Base-by-base conservation (phyloP, 2,113 vertebrate genomes). In the Dicerorhinus sumatrensis region DNA sequence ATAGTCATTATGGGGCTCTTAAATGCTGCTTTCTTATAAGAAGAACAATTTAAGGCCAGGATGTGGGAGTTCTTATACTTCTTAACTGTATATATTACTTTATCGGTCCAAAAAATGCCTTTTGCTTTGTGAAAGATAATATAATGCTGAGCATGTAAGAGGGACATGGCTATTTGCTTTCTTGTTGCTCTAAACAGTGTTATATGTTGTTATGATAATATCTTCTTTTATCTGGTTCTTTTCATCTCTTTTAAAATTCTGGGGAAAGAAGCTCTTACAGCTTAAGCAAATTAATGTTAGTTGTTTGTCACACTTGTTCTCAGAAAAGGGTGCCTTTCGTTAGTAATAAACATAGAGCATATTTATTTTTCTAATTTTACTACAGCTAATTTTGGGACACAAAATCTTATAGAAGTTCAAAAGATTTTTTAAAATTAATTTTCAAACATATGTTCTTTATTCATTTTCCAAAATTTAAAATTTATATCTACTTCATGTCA, bases 31-130 rank as follows among this genome's bases (percentile, higher is more conserved):
- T 98, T 96, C 88, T 98, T 79, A 73, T 75, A 84, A 95, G 48
- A 91, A 92, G 83, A 96, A 91, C 63, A 93, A 84, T 91, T 54
- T 92, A 96, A 98, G 95, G 97, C 95, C 94, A 91, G 76, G 42
- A 91, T 96, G 90, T 97, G 65, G 94, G 96, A 97, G 96, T 96
- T 96, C 14, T 95, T 95, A 2, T 94, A 85, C 86, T 84, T 97
- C 67, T 75, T 97, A 93, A 93, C 69, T 93, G 82, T 92, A 69
- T 54, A 92, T 93, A 46, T 8, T 94, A 89, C 70, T 96, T 84
- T 94, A 93, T 90, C 2, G 2, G 67, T 97, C 1, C 65, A 77
- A 77, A 86, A 93, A 96, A 96, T 87, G 25, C 18, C 63, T 87
- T 94, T 91, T 94, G 87, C 80, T 96, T 97, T 85, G 48, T 65